phyloP scores from a whole-genome alignment of 1,140 invertebrate species.

The Arctopsyche grandis region DNA sequence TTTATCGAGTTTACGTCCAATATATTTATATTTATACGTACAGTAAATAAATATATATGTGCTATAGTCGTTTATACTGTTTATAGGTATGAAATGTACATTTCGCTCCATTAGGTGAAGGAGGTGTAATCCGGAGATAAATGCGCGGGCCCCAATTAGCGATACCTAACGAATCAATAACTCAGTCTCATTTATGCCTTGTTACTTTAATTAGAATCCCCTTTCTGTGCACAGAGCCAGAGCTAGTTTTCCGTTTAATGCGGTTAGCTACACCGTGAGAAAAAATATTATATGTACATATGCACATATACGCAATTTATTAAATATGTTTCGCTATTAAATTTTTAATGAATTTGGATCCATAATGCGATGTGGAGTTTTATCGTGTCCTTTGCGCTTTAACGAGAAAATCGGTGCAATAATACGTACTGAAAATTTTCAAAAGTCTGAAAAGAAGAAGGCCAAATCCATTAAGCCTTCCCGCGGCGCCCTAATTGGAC shows the following conservation, averaged over 20 bases:
- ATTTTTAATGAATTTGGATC: no score
- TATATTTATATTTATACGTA: no score
- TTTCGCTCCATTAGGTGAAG: conserved; percentile 36
- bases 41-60: no score
- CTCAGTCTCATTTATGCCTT: conserved; percentile 55
- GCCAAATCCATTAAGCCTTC: neutral
- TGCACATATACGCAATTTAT: no score
- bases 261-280: neutral
- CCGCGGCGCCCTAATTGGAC: conserved; percentile 17
- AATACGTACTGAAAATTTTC: no score
- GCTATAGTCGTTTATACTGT: conserved; percentile 5
- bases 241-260: conserved; percentile 3
- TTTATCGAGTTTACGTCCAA: no score
- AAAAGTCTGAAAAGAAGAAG: no score
- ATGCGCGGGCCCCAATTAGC: conserved; percentile 54
- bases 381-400: no score
- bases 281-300: no score
- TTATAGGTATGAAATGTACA: conserved; percentile 1
- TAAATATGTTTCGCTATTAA: no score
- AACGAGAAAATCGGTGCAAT: no score
- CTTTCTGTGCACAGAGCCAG: conserved; percentile 23
- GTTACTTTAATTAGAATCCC: conserved; percentile 53
- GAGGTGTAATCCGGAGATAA: conserved; percentile 53
- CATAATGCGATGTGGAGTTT: no score
- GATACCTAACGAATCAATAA: conserved; percentile 55